Percentiles rank a stretch among this genome's conserved stretches.
Conservation (phyloP, 2,888 invertebrate species). For the Ormia ochracea region DNA sequence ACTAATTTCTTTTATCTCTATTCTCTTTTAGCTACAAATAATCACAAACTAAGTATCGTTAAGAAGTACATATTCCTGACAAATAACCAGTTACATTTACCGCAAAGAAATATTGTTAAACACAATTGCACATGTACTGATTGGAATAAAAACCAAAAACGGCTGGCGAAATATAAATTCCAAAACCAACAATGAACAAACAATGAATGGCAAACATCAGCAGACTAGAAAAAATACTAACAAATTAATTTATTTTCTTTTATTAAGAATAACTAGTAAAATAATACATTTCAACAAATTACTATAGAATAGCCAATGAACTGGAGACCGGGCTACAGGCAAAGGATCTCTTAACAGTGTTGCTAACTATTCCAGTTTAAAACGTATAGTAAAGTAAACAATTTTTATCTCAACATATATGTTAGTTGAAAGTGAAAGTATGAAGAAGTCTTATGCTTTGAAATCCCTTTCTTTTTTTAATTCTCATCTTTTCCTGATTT, state of each 20-base stretch:
- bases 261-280: background rate
- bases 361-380: background rate
- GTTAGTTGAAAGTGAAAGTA: no score
- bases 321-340: background rate
- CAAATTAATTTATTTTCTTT: background rate
- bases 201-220: slow-evolving; percentile 2
- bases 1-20: background rate
- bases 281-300: background rate
- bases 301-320: background rate
- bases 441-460: no score
- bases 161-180: slow-evolving; percentile 21
- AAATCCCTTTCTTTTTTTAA: no score
- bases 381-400: background rate
- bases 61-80: slow-evolving; percentile 9
- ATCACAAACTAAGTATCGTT: slow-evolving; percentile 22
- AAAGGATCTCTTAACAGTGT: background rate
- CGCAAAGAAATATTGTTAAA: background rate
- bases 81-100: background rate
- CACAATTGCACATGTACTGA: background rate
- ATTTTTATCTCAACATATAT: no score
- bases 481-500: no score
- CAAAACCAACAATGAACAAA: background rate
- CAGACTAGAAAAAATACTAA: background rate
- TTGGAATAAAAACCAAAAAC: background rate
- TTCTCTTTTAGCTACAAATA: slow-evolving; percentile 51